phyloP scores from a whole-genome alignment of 2,797 vertebrate genomes.

The Stomatorhinus walkeri region DNA sequence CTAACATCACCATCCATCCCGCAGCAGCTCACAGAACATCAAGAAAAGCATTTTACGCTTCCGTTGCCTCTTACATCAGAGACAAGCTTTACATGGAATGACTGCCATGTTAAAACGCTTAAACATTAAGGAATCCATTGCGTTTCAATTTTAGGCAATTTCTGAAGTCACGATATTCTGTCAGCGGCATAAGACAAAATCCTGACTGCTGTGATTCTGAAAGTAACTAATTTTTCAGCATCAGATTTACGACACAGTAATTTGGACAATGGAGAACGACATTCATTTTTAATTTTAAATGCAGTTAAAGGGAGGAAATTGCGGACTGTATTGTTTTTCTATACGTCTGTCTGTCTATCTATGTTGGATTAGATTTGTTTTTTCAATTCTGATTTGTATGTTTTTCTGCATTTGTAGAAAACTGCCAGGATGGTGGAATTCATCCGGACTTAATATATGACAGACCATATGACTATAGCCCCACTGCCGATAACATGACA shows the following conservation, averaged over 20 bases:
- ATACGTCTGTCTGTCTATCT: slow-evolving; percentile 61
- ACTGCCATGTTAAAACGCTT: background rate
- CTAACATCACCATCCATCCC: slow-evolving; percentile 61
- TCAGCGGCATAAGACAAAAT: slow-evolving; percentile 12
- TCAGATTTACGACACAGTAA: background rate
- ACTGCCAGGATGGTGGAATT: slow-evolving; percentile 77
- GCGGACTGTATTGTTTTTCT: slow-evolving; percentile 61
- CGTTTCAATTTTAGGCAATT: background rate
- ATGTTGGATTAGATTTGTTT: slow-evolving; percentile 57
- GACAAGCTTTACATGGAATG: background rate
- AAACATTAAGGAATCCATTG: background rate
- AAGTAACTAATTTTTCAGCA: background rate
- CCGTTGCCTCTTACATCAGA: slow-evolving; percentile 37
- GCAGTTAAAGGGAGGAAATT: slow-evolving; percentile 36
- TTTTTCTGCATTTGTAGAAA: slow-evolving; percentile 72
- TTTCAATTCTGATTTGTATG: slow-evolving; percentile 68
- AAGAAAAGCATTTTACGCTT: slow-evolving; percentile 62
- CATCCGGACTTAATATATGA: slow-evolving; percentile 78
- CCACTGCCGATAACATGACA: slow-evolving; percentile 69
- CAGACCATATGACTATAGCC: slow-evolving; percentile 76
- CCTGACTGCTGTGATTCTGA: background rate
- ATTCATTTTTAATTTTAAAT: background rate
- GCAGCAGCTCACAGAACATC: slow-evolving; percentile 48
- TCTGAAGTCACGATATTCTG: slow-evolving; percentile 33
- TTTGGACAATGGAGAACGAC: background rate